Percentiles rank a stretch among this genome's conserved stretches.
Conservation (phyloP, 2,888 invertebrate species). For the Catocala nupta region DNA sequence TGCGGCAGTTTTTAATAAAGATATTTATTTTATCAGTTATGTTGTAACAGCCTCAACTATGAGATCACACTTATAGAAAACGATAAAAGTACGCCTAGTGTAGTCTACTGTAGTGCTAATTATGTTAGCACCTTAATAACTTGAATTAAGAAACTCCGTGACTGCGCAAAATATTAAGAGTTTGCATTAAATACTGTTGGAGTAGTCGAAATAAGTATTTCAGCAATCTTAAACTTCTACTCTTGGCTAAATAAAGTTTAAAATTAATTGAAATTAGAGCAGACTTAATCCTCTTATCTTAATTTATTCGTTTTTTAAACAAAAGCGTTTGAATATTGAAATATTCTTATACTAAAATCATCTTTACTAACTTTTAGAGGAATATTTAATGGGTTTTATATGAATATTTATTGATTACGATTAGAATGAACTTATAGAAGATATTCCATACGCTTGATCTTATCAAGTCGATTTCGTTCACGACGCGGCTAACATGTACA, state of each 20-base stretch:
- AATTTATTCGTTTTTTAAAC: slow-evolving; percentile 2
- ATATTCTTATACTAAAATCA: neutral
- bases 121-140: slow-evolving; percentile 9
- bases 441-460: too few relatives aligned
- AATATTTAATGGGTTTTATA: too few relatives aligned
- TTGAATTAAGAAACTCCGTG: slow-evolving; percentile 6
- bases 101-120: neutral
- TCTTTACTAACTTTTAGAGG: neutral
- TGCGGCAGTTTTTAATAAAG: too few relatives aligned
- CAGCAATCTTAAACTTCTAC: slow-evolving; percentile 3
- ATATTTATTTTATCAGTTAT: too few relatives aligned
- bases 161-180: slow-evolving; percentile 10
- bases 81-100: neutral
- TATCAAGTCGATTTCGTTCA: too few relatives aligned
- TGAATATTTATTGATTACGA: too few relatives aligned
- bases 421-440: too few relatives aligned
- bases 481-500: too few relatives aligned
- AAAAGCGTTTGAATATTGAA: neutral
- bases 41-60: too few relatives aligned
- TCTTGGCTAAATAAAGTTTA: neutral
- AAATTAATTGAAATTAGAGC: neutral
- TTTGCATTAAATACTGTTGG: slow-evolving; percentile 5
- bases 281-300: neutral
- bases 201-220: slow-evolving; percentile 2
- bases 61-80: neutral